Base-by-base conservation (phyloP, 2,113 vertebrate species). In the Sander vitreus region DNA sequence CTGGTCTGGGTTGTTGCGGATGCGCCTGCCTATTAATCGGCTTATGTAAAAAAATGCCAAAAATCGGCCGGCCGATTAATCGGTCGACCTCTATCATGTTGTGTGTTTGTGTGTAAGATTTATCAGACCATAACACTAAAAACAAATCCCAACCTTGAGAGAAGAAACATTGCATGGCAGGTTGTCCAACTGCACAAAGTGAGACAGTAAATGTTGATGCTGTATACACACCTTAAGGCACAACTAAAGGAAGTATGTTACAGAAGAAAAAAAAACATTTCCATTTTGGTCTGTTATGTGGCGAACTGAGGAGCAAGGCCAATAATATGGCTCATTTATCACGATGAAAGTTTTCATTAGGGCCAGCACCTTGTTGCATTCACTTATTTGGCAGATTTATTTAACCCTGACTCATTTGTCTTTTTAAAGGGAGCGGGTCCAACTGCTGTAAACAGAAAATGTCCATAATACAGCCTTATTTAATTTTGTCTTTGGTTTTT, bases 261-360 rank as follows among this genome's bases (percentile, higher is more conserved):
- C 30, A 66, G 63, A 33, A n/a, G n/a, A 68, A 69, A 62, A 33
- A 30, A 10, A 10, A 36, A 19, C 43, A 72, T 66, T 82, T 82
- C 47, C 63, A 73, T 57, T 57, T 11, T 65, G 23, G 25, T 66
- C 59, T 33, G 5, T 71, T 33, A 81, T 76, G 72, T 80, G 48
- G 58, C 36, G 74, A 43, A 77, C 62, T 27, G 4, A 58, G 48
- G 54, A 85, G 54, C 59, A 25, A 57, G 60, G 39, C 78, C 81
- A 91, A 83, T 73, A 51, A 68, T 71, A 79, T n/a, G 73, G 47
- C 72, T 70, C 60, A 85, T 91, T 73, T 76, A 85, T 89, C 87
- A 81, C 15, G 3, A 78, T 85, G 78, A 85, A 57, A 65, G 80
- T 82, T 84, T 79, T 87, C 77, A 89, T 89, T 85, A 84, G 65